phyloP scores from a whole-genome alignment of 2,113 vertebrate species.

The Cynopterus brachyotis region DNA sequence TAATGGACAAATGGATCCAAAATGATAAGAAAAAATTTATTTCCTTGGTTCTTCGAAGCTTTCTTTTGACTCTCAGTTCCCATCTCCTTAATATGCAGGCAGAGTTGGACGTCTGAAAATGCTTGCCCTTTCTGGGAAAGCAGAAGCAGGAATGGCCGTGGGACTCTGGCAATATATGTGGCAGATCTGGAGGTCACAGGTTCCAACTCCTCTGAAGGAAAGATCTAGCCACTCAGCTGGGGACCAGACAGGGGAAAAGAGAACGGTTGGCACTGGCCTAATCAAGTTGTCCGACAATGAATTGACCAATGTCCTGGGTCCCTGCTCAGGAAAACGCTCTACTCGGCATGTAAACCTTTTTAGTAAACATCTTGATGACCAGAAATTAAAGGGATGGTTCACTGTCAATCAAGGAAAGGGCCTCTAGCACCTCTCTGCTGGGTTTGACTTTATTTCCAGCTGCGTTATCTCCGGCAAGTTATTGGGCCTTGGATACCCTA shows the following conservation, averaged over 20 bases:
- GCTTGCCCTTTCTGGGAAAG: background rate
- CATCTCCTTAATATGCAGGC: background rate
- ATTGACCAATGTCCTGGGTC: background rate
- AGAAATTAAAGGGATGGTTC: background rate
- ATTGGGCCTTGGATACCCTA: background rate
- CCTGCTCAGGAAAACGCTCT: background rate
- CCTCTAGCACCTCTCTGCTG: background rate
- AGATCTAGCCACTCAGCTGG: background rate
- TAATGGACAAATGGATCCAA: conserved; percentile 32
- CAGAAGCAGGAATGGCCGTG: background rate
- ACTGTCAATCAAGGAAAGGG: background rate
- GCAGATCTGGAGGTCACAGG: background rate
- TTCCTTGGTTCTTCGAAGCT: background rate
- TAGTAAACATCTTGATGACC: background rate
- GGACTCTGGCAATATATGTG: background rate
- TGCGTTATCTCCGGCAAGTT: background rate
- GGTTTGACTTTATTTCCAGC: background rate
- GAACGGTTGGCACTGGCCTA: background rate
- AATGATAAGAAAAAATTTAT: background rate
- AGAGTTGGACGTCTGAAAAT: background rate
- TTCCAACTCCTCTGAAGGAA: background rate
- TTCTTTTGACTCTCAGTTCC: background rate
- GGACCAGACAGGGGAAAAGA: background rate
- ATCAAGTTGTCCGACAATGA: background rate
- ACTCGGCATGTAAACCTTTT: background rate